A percentile compares a stretch with the other conserved stretches of the same genome.
Evolutionary conservation across 1,140 invertebrate species (phyloP).

Genomic region (Hylaeus volcanicus): DNA sequence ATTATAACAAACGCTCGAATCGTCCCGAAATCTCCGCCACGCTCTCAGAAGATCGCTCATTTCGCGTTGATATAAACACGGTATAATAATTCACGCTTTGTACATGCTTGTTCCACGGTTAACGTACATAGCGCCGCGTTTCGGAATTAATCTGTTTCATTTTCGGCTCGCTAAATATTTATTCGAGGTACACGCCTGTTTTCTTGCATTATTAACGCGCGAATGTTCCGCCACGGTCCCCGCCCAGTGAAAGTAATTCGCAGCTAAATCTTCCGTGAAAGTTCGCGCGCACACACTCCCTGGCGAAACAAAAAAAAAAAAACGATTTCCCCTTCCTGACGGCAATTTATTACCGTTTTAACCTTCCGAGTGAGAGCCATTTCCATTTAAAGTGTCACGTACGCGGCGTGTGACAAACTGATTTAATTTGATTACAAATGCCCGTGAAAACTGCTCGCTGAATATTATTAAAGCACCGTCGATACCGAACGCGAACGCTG

Average conservation of each 20-base stretch:
- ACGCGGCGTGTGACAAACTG: no score
- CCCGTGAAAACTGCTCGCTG: no score
- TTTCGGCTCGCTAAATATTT: conserved; percentile 38
- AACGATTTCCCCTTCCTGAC: background rate
- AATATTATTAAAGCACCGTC: no score
- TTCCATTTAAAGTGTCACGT: no score
- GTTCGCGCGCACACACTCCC: background rate
- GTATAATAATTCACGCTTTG: conserved; percentile 21
- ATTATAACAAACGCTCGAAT: background rate
- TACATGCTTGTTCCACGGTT: background rate
- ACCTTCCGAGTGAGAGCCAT: no score
- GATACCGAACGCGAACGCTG: no score
- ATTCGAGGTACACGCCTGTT: conserved; percentile 1
- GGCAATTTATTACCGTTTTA: background rate
- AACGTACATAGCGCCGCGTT: background rate
- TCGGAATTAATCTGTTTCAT: conserved; percentile 43
- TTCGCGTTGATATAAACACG: background rate
- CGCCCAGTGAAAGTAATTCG: conserved; percentile 5
- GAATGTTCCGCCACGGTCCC: background rate
- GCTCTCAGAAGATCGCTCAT: background rate
- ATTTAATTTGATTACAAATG: no score
- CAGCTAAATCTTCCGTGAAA: conserved; percentile 3
- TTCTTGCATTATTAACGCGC: conserved; percentile 18
- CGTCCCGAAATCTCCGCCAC: background rate
- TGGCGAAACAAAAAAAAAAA: background rate